These are phyloP conservation scores for Limnephilus marmoratus DNA, from an alignment of 2,888 invertebrate species.

Conservation along the genomic window DNA sequence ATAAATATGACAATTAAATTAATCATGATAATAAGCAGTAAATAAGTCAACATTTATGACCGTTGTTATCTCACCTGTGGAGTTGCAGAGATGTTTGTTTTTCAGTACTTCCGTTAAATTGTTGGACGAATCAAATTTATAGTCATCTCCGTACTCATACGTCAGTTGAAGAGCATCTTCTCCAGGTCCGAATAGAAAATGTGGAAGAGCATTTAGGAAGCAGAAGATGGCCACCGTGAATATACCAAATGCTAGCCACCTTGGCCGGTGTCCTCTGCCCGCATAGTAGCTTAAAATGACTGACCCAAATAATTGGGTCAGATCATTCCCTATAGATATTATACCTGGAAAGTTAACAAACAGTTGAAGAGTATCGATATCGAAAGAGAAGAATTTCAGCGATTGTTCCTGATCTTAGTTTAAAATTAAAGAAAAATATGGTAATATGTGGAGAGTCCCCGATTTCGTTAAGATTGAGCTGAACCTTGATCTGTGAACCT, in stretches of 20 bases:
- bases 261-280: conserved; percentile 83
- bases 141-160: conserved; percentile 75
- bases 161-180: conserved; percentile 81
- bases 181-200: conserved; percentile 83
- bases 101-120: conserved; percentile 62
- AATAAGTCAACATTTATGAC: neutral
- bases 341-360: conserved; percentile 74
- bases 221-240: conserved; percentile 81
- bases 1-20: neutral
- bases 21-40: neutral
- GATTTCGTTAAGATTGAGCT: too few species aligned
- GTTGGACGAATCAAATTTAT: conserved; percentile 27
- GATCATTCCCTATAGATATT: conserved; percentile 85
- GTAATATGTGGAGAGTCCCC: too few species aligned
- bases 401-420: too few species aligned
- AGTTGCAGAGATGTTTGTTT: conserved; percentile 78
- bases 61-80: conserved; percentile 67
- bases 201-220: conserved; percentile 81
- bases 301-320: conserved; percentile 83
- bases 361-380: too few species aligned
- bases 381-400: too few species aligned
- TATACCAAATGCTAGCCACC: conserved; percentile 83
- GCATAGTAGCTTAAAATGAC: conserved; percentile 83
- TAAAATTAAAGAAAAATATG: too few species aligned
- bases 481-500: too few species aligned